phyloP scores from a whole-genome alignment of 2,113 vertebrate genomes.

The Mystacornis crossleyi region DNA sequence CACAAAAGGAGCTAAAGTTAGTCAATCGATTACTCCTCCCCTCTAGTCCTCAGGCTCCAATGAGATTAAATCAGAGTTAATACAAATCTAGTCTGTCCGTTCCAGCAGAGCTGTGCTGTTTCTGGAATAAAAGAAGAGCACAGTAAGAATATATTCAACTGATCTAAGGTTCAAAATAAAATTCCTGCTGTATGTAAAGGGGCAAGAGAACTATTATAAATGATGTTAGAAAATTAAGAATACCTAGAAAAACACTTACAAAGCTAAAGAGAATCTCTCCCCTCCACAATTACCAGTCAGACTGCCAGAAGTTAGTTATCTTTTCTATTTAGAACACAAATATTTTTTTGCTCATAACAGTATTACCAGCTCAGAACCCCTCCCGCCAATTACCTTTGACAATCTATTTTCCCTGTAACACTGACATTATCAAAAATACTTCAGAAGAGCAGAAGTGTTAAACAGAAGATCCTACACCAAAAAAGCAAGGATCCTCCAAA shows the following conservation, averaged over 20 bases:
- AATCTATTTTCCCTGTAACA: not conserved
- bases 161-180: constrained; percentile 8
- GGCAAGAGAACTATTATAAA: not conserved
- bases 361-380: not conserved
- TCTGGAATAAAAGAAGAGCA: not conserved
- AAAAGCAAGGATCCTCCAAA: not conserved
- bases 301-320: not conserved
- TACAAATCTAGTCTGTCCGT: not conserved
- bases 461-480: not conserved
- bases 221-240: not conserved
- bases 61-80: constrained; percentile 5
- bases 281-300: not conserved
- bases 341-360: not conserved
- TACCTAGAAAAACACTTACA: not conserved
- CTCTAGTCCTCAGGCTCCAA: not conserved
- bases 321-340: not conserved
- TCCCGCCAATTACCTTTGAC: not conserved
- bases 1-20: not conserved
- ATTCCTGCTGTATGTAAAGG: not conserved
- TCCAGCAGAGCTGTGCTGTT: not conserved
- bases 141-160: not conserved
- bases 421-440: not conserved
- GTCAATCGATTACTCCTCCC: not conserved
- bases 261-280: not conserved
- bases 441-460: not conserved